Evolutionary conservation across 1,140 invertebrate genomes (phyloP).

Genomic region (Maconellicoccus hirsutus): DNA sequence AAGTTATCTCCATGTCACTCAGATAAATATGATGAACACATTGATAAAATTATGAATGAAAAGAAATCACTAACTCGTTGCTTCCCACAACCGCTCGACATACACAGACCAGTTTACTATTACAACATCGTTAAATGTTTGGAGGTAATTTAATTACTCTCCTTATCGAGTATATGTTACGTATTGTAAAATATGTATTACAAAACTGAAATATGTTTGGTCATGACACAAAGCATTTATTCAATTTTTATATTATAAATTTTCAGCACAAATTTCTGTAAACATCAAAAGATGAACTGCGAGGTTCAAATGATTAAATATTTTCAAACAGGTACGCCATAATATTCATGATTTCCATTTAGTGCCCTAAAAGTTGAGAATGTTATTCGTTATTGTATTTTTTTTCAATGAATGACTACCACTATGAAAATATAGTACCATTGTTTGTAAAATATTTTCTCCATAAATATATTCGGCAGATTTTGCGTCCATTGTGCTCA

Average conservation of each 20-base stretch:
- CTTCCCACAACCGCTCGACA: not conserved
- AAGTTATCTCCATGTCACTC: not conserved
- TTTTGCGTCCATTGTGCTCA: conserved; percentile 35
- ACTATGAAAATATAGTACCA: not conserved
- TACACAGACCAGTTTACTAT: not conserved
- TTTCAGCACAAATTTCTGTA: no score
- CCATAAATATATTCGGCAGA: conserved; percentile 40
- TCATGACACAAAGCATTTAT: no score
- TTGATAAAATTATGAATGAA: not conserved
- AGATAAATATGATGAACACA: not conserved
- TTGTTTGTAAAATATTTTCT: conserved; percentile 36
- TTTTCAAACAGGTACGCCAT: no score
- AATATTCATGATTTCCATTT: not conserved
- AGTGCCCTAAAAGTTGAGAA: not conserved
- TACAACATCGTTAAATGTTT: not conserved
- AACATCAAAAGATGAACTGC: no score
- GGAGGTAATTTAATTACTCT: not conserved
- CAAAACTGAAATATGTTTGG: no score
- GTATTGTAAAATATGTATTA: no score
- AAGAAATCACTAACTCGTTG: not conserved
- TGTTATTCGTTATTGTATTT: not conserved
- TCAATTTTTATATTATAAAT: no score
- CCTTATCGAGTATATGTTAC: not conserved
- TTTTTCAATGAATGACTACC: no score
- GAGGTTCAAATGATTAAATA: no score